A percentile compares a stretch with the other conserved stretches of the same genome.
phyloP scores from a whole-genome alignment of 2,113 vertebrate species.

The Scomber colias region DNA sequence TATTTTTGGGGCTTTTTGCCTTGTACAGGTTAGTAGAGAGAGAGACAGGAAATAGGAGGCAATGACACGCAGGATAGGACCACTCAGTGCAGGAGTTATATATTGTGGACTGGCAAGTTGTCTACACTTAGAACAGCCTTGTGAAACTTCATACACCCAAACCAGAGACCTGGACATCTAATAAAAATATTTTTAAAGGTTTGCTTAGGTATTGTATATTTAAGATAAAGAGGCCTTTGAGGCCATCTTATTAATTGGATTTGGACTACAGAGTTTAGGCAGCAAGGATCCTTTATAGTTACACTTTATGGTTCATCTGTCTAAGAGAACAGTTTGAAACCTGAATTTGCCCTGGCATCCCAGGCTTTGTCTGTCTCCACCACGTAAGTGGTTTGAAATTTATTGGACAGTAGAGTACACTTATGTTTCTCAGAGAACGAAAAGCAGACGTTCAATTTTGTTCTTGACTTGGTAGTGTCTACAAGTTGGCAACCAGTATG shows the following conservation, averaged over 20 bases:
- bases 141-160: conserved; percentile 39
- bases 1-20: no score
- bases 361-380: conserved; percentile 31
- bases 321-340: conserved; percentile 23
- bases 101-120: neutral
- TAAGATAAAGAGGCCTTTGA: conserved; percentile 24
- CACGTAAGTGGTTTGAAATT: conserved; percentile 35
- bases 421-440: conserved; percentile 18
- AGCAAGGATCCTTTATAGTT: conserved; percentile 37
- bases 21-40: no score
- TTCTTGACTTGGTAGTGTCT: conserved; percentile 17
- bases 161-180: neutral
- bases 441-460: conserved; percentile 43
- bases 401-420: conserved; percentile 47
- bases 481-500: conserved; percentile 27
- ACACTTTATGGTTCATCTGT: conserved; percentile 29
- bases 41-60: no score
- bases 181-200: conserved; percentile 36
- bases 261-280: neutral
- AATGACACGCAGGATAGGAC: no score
- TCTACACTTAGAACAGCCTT: conserved; percentile 24
- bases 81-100: neutral
- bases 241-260: conserved; percentile 3
- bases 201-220: neutral
- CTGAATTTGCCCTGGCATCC: conserved; percentile 3